Percentiles rank a stretch among this genome's conserved stretches.
Evolutionary conservation across 2,797 vertebrate genomes (phyloP).

Genomic region (Enteromius fasciolatus): DNA sequence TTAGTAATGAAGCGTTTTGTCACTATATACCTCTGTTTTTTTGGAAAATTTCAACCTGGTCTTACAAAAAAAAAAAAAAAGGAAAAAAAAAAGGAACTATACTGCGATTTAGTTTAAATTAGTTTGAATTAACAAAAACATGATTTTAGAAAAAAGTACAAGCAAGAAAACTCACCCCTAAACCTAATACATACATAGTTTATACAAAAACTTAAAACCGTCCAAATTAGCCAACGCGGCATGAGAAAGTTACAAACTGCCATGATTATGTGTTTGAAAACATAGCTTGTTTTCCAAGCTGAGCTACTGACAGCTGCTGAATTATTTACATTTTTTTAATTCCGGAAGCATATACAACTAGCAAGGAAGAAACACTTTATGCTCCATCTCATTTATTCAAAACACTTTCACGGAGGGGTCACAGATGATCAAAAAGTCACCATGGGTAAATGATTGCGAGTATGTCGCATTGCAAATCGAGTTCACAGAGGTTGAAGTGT

Average conservation of each 20-base stretch:
- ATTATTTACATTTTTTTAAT: background rate
- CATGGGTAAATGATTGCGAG: constrained; percentile 56
- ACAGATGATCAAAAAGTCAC: background rate
- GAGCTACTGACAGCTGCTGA: background rate
- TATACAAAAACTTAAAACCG: background rate
- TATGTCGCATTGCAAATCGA: constrained; percentile 40
- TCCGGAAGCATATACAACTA: background rate
- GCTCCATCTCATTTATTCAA: constrained; percentile 5
- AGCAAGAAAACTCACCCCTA: background rate
- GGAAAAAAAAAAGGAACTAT: too few relatives aligned
- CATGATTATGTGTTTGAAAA: background rate
- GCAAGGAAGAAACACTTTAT: background rate
- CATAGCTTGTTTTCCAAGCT: background rate
- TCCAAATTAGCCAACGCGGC: background rate
- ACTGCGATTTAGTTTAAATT: background rate
- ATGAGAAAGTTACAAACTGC: background rate
- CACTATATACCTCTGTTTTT: background rate
- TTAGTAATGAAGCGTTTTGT: background rate
- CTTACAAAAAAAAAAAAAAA: background rate
- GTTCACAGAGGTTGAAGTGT: constrained; percentile 45
- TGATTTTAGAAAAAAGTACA: background rate
- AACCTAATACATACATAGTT: background rate
- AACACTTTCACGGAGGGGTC: constrained; percentile 10
- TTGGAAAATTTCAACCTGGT: background rate
- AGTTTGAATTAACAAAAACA: background rate